These are phyloP conservation scores for Nyctibius bracteatus DNA, from an alignment of 2,113 vertebrate species.

Conservation along the genomic window DNA sequence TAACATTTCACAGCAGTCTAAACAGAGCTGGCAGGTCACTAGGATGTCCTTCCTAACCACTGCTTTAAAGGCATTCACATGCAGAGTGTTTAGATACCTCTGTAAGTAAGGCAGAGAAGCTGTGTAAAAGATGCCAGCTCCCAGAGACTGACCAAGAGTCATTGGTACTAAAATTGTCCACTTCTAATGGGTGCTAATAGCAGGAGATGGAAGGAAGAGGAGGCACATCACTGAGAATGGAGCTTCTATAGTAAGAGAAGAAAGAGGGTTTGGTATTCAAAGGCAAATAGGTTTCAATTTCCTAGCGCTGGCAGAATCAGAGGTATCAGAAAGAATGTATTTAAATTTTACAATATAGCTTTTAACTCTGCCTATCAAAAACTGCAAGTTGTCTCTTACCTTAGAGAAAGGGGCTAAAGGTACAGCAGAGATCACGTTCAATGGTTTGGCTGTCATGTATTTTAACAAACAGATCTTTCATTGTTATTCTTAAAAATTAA, in stretches of 20 bases:
- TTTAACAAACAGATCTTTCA: neutral
- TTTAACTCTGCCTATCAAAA: neutral
- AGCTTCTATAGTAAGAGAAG: neutral
- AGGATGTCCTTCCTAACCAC: neutral
- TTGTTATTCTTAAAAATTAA: neutral
- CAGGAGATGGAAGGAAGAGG: neutral
- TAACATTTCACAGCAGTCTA: neutral
- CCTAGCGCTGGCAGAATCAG: neutral
- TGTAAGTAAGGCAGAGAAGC: neutral
- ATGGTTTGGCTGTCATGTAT: neutral
- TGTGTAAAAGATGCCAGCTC: neutral
- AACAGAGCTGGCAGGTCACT: neutral
- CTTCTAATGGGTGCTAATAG: neutral
- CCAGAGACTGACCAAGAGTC: neutral
- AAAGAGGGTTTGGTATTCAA: neutral
- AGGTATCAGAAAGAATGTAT: neutral
- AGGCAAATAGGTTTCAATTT: neutral
- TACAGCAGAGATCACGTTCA: neutral
- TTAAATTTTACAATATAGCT: neutral
- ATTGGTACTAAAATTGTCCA: neutral
- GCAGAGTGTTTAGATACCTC: neutral
- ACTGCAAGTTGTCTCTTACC: neutral
- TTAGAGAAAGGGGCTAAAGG: neutral
- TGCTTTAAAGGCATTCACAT: neutral
- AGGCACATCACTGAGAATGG: neutral